Base-by-base conservation (phyloP, 2,888 invertebrate genomes). In the Seira sanloemensis region DNA sequence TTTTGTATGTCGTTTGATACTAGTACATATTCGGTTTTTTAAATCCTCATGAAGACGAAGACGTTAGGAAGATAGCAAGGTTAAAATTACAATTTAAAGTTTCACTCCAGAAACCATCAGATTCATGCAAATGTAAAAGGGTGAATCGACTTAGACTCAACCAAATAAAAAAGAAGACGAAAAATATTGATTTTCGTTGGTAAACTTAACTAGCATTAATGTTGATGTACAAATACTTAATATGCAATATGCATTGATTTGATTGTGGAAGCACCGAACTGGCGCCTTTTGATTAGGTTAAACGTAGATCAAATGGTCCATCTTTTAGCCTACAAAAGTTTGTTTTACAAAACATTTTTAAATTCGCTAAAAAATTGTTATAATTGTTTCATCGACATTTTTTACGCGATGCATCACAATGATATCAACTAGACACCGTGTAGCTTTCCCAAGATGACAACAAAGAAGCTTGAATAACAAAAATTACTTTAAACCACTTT, bases 251-350 rank as follows among this genome's bases (percentile, higher is more conserved):
- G 83, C 83, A 83, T 83, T 83, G 83, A 78, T 83, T 83, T 78
- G 78, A 78, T 78, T 78, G 83, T 83, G 77, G 73, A 19, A 83
- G 83, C 83, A 83, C 83, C 83, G 18, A 72, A 37, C 16, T 50
- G 83, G 77, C 54, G 83, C 83, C 26, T 68, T 78, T 72, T 78
- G 21, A 24, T 37, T 67, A 26, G 58, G 72, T 50, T 73, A 77
- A 26, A 18, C 19, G 37, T 75, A 74, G 16, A 50, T 66, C 68
- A n/a, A n/a, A 83, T 83, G 83, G 83, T 83, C 83, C 83, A 27
- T 73, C 72, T 37, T 77, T 73, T 83, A 83, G 83, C 78, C 50
- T 78, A 78, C 25, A 19, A 24, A 46, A 2, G 54, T 24, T 21
- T 73, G 23, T 69, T 76, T n/a, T 67, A 67, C 26, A 54, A 73